phyloP scores from a whole-genome alignment of 2,888 invertebrate species.

The Hofmannophila pseudospretella region DNA sequence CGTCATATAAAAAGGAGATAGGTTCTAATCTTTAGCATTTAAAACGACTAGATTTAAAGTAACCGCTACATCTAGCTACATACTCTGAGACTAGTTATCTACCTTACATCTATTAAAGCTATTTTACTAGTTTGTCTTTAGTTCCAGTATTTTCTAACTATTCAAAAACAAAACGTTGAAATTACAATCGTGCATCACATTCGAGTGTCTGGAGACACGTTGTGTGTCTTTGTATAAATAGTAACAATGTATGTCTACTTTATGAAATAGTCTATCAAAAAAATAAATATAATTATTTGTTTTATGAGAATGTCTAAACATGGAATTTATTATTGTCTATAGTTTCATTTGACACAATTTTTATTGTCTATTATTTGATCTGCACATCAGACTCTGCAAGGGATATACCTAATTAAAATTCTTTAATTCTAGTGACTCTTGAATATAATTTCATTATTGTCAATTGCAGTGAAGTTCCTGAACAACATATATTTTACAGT shows the following conservation, averaged over 20 bases:
- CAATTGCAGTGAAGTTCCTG: not conserved
- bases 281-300: conserved; percentile 1
- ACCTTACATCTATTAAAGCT: conserved; percentile 70
- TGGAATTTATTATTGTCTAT: conserved; percentile 8
- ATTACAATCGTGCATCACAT: not conserved
- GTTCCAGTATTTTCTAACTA: conserved; percentile 16
- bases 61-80: conserved; percentile 2
- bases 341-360: not conserved
- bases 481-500: not conserved
- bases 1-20: conserved; percentile 4
- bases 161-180: conserved; percentile 1
- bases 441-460: no score
- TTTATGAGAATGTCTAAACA: no score
- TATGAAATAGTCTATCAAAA: no score
- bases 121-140: conserved; percentile 55
- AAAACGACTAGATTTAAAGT: not conserved
- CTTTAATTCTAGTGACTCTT: no score
- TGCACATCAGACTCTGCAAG: conserved; percentile 17
- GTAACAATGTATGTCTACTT: no score
- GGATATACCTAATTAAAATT: no score
- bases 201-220: not conserved
- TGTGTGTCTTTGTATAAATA: not conserved
- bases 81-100: conserved; percentile 22
- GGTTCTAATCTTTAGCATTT: conserved; percentile 1
- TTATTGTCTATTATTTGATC: conserved; percentile 16